phyloP scores from a whole-genome alignment of 2,113 vertebrate genomes.

The Pipa parva region DNA sequence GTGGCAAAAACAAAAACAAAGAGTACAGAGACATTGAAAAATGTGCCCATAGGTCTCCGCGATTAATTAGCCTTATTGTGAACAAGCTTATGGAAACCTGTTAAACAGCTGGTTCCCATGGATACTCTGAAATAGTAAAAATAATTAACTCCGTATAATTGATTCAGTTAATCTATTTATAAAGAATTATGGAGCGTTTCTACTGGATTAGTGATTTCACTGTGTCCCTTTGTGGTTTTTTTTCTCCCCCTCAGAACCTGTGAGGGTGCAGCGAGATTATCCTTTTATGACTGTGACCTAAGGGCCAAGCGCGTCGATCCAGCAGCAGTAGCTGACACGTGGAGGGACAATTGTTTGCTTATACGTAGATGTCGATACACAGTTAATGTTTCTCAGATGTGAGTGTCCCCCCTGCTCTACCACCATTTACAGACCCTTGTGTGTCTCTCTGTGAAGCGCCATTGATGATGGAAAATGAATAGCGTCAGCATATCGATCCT shows the following conservation, averaged over 20 bases:
- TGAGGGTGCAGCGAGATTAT: neutral
- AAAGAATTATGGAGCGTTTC: neutral
- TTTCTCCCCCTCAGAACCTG: neutral
- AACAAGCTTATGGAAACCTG: neutral
- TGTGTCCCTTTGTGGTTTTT: neutral
- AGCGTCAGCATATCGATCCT: slow-evolving; percentile 33
- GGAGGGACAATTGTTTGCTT: slow-evolving; percentile 9
- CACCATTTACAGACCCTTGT: slow-evolving; percentile 18
- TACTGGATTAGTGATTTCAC: neutral
- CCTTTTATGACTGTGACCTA: slow-evolving; percentile 14
- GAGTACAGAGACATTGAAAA: neutral
- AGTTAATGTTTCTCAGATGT: slow-evolving; percentile 30
- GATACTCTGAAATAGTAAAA: neutral
- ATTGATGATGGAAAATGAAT: slow-evolving; percentile 38
- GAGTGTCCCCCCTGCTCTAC: slow-evolving; percentile 21
- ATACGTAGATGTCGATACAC: slow-evolving; percentile 27
- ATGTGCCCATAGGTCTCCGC: neutral
- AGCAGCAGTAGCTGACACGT: slow-evolving; percentile 16
- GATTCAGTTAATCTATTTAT: slow-evolving; percentile 2
- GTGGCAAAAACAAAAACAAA: no score
- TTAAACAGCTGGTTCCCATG: slow-evolving; percentile 11
- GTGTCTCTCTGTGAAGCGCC: slow-evolving; percentile 15
- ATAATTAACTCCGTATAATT: slow-evolving; percentile 4
- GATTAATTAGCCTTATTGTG: neutral
- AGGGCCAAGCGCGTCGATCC: slow-evolving; percentile 3